Evolutionary conservation across 2,888 invertebrate species (phyloP), one percentile per base, ranked within the genome.

Genomic region (Saturnia japonica): DNA sequence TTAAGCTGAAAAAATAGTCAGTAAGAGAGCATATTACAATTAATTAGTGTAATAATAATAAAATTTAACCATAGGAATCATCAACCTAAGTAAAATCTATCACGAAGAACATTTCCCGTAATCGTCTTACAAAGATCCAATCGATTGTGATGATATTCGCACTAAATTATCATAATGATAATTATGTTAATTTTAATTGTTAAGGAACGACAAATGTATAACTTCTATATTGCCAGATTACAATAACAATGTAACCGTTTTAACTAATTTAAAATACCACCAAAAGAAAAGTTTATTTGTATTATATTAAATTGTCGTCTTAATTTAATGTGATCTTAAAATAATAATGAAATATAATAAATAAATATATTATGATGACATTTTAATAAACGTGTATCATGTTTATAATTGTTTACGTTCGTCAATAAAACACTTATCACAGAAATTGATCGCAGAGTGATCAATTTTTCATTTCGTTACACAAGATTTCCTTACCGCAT

Each of bases 401-500:
- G 25, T 57, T 57, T 57, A 57, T 25, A 25, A 57, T 57, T 25
- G 57, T 25, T 57, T 25, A 57, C 25, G 19, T 28, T 40, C 22
- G 8, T 64, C 34, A 64, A 64, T 40, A 7, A 64, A 64, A 64
- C 64, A 64, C 64, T 40, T 64, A 74, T 74, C 74, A 74, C 74
- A 74, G 72, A 72, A 71, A 71, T 68, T 40, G 54, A 68, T 51
- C 34, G 64, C 28, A 34, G 57, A 57, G 14, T 14, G 57, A 57
- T 51, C 54, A 34, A 47, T 68, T 68, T n/a, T 45, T 45, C 34
- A 57, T 57, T 57, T 28, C 57, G 25, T 57, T 40, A 9, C 34
- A 40, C 40, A 34, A 64, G 19, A 64, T 34, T 7, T 40, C 40
- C 11, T 34, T 34, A 40, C 19, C 34, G 25, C 22, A 25, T 40